phyloP scores from a whole-genome alignment of 2,113 vertebrate species.

The Toxotes chatareus region DNA sequence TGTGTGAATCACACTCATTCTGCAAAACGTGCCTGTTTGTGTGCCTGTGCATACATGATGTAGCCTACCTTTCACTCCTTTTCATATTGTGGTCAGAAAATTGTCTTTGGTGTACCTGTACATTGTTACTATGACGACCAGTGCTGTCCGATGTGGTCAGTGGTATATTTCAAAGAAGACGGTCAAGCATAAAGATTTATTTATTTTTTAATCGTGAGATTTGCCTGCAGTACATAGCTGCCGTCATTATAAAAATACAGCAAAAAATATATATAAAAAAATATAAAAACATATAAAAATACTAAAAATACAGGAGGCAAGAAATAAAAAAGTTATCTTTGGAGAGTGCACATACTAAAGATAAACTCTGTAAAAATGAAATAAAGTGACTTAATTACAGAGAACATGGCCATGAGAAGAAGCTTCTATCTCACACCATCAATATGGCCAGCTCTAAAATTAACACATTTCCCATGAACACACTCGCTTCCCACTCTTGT shows the following conservation, averaged over 20 bases:
- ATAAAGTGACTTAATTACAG: slow-evolving; percentile 26
- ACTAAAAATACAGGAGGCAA: neutral
- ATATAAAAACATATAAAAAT: too few species aligned
- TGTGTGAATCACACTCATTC: neutral
- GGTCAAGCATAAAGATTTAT: neutral
- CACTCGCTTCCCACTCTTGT: slow-evolving; percentile 18
- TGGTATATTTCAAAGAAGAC: slow-evolving; percentile 3
- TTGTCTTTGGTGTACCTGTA: slow-evolving; percentile 33
- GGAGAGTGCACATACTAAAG: neutral
- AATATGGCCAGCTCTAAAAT: slow-evolving; percentile 23
- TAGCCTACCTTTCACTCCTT: neutral
- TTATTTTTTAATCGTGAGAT: neutral
- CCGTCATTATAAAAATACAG: slow-evolving; percentile 24
- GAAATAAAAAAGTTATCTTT: neutral
- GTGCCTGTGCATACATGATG: neutral
- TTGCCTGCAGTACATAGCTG: neutral
- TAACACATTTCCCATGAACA: slow-evolving; percentile 24
- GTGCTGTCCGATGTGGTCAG: slow-evolving; percentile 11
- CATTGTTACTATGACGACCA: slow-evolving; percentile 48
- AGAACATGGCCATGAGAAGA: slow-evolving; percentile 7
- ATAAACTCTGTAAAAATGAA: neutral
- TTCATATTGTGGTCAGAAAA: slow-evolving; percentile 5
- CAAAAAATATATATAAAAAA: neutral
- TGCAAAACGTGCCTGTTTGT: neutral
- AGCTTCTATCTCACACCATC: slow-evolving; percentile 4